Base-by-base conservation (phyloP, 2,797 vertebrate species). In the Poeciliopsis infans region DNA sequence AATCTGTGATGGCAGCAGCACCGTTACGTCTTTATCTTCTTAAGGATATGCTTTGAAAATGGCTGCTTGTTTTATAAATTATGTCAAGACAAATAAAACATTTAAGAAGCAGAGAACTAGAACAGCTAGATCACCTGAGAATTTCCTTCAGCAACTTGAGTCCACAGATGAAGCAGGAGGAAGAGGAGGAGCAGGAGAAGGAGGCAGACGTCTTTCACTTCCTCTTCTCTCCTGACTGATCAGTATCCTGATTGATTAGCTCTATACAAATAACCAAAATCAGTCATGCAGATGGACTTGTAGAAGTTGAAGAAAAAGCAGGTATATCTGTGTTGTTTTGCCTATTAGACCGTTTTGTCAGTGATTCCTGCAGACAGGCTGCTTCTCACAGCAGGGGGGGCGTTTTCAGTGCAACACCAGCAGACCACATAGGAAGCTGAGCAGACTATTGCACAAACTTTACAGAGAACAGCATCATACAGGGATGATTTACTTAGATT, bases 81-180 rank as follows among this genome's bases (percentile, higher is more conserved):
- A 16, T 72, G 76, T 80, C 73, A 1, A 25, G 20, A 69, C 36
- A n/a, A 69, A 69, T 69, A n/a, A 69, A 69, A 69, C 36, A 69
- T 69, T 43, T 25, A 43, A 69, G 66, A 69, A 69, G 36, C 66
- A 69, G 39, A 69, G 66, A 69, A 69, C 66, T 69, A n/a, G 66
- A 69, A 25, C 66, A 69, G 66, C 39, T 18, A n/a, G 66, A 25
- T 69, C 66, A 69, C 39, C 66, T 43, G 66, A 69, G 66, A 41
- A 13, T 69, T 69, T 69, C 66, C 66, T 69, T 25, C 39, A 43
- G 66, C 36, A 41, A 25, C 36, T 69, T 69, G 66, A 69, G 66
- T 39, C 64, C 36, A 69, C 66, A 69, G 66, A 69, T n/a, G 66
- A 69, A n/a, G 64, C 64, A 68, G 36, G 36, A 68, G 64, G 18